Base-by-base conservation (phyloP, 2,113 vertebrate species). In the Hymenochirus boettgeri region DNA sequence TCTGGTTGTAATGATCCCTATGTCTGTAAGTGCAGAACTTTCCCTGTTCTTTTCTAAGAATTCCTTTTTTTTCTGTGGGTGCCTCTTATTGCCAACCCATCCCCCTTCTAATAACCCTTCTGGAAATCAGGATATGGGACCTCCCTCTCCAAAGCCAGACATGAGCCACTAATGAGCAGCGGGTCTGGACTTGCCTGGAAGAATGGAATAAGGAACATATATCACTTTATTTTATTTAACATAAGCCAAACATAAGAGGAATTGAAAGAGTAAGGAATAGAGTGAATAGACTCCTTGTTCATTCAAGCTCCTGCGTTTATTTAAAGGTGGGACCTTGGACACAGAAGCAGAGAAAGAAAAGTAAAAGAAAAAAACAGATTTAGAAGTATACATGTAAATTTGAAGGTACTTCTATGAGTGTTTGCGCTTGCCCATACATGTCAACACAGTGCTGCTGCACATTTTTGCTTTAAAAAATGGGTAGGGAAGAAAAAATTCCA, bases 221-320 rank as follows among this genome's bases (percentile, higher is more conserved):
- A 69, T 69, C 65, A 69, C 65, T 69, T 69, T 69, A 69, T 69
- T 69, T 69, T 69, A 69, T 69, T 60, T 69, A 57, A 69, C 31
- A 69, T 69, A 59, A 69, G 65, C 65, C 57, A 69, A 69, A 69
- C 65, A 69, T 69, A 60, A 60, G 65, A 69, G 65, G 57, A 57
- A 69, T 69, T 69, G 65, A 69, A 29, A 69, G 47, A 52, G 57
- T 9, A 33, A 69, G 56, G 48, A 48, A 45, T 59, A 22, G 8
- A 46, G 47, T 69, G 65, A 69, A 69, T 69, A 58, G 65, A 33
- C 42, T 56, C 65, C 65, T 69, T 69, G 65, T 69, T 69, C 65
- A 53, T 69, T 69, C 65, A 60, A 58, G 65, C 47, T 57, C 65
- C 37, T 51, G 35, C 56, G 57, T 69, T 69, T 69, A 69, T 69